Conservation (phyloP, 2,888 invertebrate genomes). For the Branchellion lobata region DNA sequence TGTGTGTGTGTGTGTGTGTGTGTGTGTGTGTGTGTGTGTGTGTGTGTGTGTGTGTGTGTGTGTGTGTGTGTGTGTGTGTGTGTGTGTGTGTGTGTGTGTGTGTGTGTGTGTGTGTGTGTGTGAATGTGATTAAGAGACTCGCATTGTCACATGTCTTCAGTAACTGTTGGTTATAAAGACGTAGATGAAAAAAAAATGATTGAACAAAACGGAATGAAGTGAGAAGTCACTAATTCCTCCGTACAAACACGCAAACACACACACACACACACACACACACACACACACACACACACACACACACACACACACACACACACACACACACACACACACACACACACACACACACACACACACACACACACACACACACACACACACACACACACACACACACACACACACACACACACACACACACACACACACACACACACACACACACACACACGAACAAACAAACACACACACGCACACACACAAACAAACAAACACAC, state of each 20-base stretch:
- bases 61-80: conserved; percentile 43
- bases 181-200: too few species aligned
- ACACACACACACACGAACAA: background rate
- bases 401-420: conserved; percentile 27
- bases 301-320: conserved; percentile 23
- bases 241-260: too few species aligned
- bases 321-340: conserved; percentile 22
- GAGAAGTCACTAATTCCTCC: too few species aligned
- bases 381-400: conserved; percentile 12
- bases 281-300: conserved; percentile 18
- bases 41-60: conserved; percentile 40
- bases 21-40: conserved; percentile 45
- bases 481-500: too few species aligned
- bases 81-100: conserved; percentile 47
- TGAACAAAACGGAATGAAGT: too few species aligned
- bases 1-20: conserved; percentile 41
- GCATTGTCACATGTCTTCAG: too few species aligned
- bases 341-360: background rate
- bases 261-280: conserved; percentile 12
- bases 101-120: conserved; percentile 40
- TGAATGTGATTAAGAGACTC: background rate
- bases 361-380: conserved; percentile 10
- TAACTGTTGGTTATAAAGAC: too few species aligned
- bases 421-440: background rate
- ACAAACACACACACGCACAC: too few species aligned